Base-by-base conservation (phyloP, 2,888 invertebrate genomes). In the Coenonympha glycerion region DNA sequence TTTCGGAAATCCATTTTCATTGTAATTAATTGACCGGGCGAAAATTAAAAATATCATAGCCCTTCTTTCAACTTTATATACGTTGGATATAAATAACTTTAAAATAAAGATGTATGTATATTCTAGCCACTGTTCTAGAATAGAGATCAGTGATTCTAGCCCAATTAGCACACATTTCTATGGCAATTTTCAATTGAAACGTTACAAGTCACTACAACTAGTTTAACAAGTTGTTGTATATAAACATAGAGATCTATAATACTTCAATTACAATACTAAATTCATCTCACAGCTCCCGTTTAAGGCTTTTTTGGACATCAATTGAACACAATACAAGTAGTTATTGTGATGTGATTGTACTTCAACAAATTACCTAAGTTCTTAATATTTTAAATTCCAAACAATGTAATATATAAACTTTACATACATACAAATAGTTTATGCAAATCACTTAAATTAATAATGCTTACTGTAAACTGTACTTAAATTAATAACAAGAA, bases 251-350 rank as follows among this genome's bases (percentile, higher is more conserved):
- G 51, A 48, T 55, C 46, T 57, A 55, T 58, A 57, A 73, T 59
- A 59, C 53, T 56, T 59, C 52, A 44, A 49, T 53, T 61, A 51
- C 54, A 62, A 60, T 63, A 59, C 60, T 75, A 69, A 76, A 73
- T 71, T 76, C 71, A 75, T 79, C 76, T 84, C 84, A 85, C 84
- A 85, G 85, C 83, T 82, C 79, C 76, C 76, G 60, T 71, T 24
- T 81, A 84, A 86, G 84, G 82, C 84, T 80, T 60, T 39, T 76
- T 45, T 77, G 78, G 78, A 79, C 72, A 75, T 73, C 69, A 61
- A 62, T 72, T 82, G 80, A 85, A 83, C 82, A 85, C 81, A 79
- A n/a, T n/a, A n/a, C n/a, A n/a, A n/a, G n/a, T n/a, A n/a, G n/a
- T n/a, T 71, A 60, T 57, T 62, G 68, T 54, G 52, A 53, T 62